A percentile compares a stretch with the other conserved stretches of the same genome.
These are phyloP conservation scores for Scaptomyza pallida DNA, from an alignment of 1,140 invertebrate species.

Conservation along the genomic window DNA sequence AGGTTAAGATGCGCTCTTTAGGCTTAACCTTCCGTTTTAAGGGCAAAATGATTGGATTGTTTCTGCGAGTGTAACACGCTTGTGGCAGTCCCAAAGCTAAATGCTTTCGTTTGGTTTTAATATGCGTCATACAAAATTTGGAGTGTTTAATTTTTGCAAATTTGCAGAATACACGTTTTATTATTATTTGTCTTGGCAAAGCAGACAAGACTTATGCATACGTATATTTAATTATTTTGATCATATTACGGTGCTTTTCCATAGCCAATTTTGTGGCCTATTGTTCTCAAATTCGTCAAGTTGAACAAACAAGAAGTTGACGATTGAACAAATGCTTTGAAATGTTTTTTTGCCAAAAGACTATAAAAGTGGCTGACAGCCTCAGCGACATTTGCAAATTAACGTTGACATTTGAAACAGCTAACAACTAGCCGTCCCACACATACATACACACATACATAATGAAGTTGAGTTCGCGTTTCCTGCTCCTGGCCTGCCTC, in stretches of 20 bases:
- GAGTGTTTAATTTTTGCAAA: too few relatives aligned
- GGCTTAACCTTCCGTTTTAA: too few relatives aligned
- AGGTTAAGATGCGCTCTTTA: too few relatives aligned
- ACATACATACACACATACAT: constrained; percentile 1
- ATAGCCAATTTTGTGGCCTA: background rate
- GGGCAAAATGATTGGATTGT: too few relatives aligned
- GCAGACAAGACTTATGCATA: background rate
- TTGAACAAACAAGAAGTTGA: constrained; percentile 27
- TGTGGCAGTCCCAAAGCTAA: too few relatives aligned
- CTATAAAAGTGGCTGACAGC: constrained; percentile 45
- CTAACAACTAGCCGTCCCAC: background rate
- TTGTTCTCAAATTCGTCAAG: constrained; percentile 17
- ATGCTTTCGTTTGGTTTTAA: too few relatives aligned
- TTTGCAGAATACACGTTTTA: background rate
- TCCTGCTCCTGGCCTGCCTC: constrained; percentile 43
- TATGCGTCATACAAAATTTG: too few relatives aligned
- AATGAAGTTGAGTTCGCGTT: constrained; percentile 58
- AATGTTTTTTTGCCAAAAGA: background rate
- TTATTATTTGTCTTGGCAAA: background rate
- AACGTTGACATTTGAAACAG: constrained; percentile 22
- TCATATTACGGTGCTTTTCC: background rate
- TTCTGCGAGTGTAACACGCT: too few relatives aligned
- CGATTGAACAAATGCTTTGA: background rate
- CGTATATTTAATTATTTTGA: background rate
- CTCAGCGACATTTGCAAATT: constrained; percentile 8